phyloP scores from a whole-genome alignment of 2,113 vertebrate species.

The Cheilinus undulatus region DNA sequence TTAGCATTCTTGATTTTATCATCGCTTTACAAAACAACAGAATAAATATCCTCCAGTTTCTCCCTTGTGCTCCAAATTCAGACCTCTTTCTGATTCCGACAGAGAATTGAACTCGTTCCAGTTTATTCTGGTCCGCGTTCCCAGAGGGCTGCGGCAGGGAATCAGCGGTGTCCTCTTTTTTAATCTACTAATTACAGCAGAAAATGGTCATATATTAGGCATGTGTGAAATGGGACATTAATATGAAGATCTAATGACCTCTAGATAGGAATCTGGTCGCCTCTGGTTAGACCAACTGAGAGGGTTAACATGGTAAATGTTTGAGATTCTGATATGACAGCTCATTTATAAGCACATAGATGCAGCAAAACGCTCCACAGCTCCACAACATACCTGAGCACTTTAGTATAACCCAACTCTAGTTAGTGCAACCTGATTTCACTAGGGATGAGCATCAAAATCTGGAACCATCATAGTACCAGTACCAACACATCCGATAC shows the following conservation, averaged over 20 bases:
- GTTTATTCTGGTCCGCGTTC: constrained; percentile 55
- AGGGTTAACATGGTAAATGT: neutral
- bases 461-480: too few species aligned
- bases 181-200: constrained; percentile 39
- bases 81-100: constrained; percentile 47
- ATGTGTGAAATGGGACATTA: constrained; percentile 16
- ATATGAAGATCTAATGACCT: constrained; percentile 8
- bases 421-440: too few species aligned
- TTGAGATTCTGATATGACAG: neutral
- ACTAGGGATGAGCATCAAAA: too few species aligned
- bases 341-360: too few species aligned
- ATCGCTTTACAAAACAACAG: constrained; percentile 19
- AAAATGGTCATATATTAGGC: constrained; percentile 9
- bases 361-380: too few species aligned
- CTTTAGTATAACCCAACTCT: too few species aligned
- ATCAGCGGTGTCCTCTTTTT: constrained; percentile 50
- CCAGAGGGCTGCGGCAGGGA: constrained; percentile 54
- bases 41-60: constrained; percentile 1
- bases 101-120: constrained; percentile 69
- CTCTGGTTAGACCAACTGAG: neutral
- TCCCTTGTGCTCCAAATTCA: constrained; percentile 49
- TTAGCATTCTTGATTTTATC: constrained; percentile 17
- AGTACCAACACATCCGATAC: too few species aligned
- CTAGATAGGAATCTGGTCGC: neutral
- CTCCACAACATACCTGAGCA: too few species aligned